phyloP scores from a whole-genome alignment of 2,797 vertebrate genomes.

The Platalea minor region DNA sequence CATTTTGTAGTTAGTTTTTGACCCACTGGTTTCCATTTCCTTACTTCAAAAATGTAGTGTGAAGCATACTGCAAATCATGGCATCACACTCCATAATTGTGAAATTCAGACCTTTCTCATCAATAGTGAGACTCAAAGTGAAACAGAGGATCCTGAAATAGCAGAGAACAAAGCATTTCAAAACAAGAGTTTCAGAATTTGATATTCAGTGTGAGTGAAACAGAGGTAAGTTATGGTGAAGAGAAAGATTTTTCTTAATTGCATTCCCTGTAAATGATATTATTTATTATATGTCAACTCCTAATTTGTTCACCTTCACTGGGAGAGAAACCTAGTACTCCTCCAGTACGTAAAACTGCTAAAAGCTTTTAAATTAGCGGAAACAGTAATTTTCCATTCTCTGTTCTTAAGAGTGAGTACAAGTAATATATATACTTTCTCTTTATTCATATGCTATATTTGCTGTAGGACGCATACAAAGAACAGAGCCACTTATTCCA shows the following conservation, averaged over 20 bases:
- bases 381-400: not conserved
- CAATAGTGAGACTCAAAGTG: not conserved
- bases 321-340: not conserved
- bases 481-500: not conserved
- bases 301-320: not conserved
- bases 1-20: not conserved
- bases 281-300: not conserved
- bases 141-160: not conserved
- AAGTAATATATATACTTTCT: not conserved
- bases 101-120: not conserved
- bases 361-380: not conserved
- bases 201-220: not conserved
- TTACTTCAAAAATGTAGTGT: not conserved
- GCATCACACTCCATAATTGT: not conserved
- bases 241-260: not conserved
- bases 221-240: not conserved
- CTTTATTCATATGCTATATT: not conserved
- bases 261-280: not conserved
- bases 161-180: not conserved
- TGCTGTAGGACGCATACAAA: not conserved
- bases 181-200: not conserved
- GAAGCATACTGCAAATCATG: not conserved
- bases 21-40: not conserved
- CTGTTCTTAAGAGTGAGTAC: not conserved
- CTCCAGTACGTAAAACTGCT: not conserved